These are phyloP conservation scores for Acanthoscelides obtectus DNA, from an alignment of 2,888 invertebrate genomes.

Conservation along the genomic window DNA sequence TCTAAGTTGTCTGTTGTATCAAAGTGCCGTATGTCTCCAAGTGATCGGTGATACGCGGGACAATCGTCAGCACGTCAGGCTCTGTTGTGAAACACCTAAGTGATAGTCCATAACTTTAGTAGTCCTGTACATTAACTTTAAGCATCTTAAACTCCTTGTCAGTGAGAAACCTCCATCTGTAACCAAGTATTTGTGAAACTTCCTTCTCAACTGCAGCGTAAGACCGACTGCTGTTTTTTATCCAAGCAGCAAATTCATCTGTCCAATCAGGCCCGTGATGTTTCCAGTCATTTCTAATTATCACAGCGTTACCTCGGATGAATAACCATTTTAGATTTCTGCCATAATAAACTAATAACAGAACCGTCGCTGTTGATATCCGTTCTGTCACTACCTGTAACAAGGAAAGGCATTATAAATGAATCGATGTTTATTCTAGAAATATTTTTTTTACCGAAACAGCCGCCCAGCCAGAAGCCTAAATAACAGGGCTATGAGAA, in stretches of 20 bases:
- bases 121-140: slow-evolving; percentile 39
- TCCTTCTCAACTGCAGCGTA: slow-evolving; percentile 64
- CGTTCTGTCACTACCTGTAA: slow-evolving; percentile 67
- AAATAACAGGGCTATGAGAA: too few relatives aligned
- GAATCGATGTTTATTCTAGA: too few relatives aligned
- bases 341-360: slow-evolving; percentile 64
- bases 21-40: too few relatives aligned
- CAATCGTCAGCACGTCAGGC: too few relatives aligned
- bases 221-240: slow-evolving; percentile 56
- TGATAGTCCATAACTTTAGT: slow-evolving; percentile 20
- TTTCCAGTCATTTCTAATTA: slow-evolving; percentile 68
- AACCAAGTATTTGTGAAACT: slow-evolving; percentile 63
- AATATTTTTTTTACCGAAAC: too few relatives aligned
- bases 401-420: too few relatives aligned
- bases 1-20: too few relatives aligned
- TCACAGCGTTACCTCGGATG: slow-evolving; percentile 67
- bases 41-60: too few relatives aligned
- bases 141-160: slow-evolving; percentile 60
- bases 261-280: slow-evolving; percentile 59
- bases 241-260: slow-evolving; percentile 61
- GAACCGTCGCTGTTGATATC: slow-evolving; percentile 70
- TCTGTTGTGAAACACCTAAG: too few relatives aligned
- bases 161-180: slow-evolving; percentile 62
- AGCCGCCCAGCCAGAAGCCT: too few relatives aligned
- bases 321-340: slow-evolving; percentile 58